Evolutionary conservation across 2,797 vertebrate genomes (phyloP).

Genomic region (Mergus octosetaceus): DNA sequence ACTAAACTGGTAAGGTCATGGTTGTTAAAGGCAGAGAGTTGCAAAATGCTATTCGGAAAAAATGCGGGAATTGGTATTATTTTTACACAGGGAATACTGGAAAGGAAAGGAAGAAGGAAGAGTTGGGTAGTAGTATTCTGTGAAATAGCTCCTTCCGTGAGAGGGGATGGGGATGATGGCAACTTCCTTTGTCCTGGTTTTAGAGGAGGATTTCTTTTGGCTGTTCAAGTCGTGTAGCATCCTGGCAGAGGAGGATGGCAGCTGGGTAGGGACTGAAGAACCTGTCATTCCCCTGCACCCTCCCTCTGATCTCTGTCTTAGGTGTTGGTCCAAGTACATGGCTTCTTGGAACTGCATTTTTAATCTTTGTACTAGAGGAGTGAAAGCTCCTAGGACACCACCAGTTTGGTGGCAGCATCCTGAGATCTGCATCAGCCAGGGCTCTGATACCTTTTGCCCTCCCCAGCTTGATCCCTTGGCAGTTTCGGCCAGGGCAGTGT

Average conservation of each 20-base stretch:
- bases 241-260: background rate
- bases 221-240: background rate
- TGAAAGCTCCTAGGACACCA: background rate
- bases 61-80: background rate
- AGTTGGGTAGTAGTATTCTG: background rate
- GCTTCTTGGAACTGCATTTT: background rate
- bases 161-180: background rate
- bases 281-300: background rate
- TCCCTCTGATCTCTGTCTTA: background rate
- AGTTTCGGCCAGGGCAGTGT: background rate
- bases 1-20: background rate
- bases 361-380: background rate
- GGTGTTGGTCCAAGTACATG: background rate
- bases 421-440: background rate
- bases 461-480: fast-evolving
- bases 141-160: background rate
- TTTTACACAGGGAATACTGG: background rate
- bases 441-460: background rate
- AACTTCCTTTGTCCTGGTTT: background rate
- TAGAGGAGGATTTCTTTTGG: background rate
- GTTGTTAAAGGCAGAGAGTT: background rate
- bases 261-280: fast-evolving
- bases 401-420: background rate
- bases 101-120: background rate
- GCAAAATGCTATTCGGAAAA: background rate